These are phyloP conservation scores for Papilio machaon DNA, from an alignment of 1,140 invertebrate genomes.

Conservation along the genomic window DNA sequence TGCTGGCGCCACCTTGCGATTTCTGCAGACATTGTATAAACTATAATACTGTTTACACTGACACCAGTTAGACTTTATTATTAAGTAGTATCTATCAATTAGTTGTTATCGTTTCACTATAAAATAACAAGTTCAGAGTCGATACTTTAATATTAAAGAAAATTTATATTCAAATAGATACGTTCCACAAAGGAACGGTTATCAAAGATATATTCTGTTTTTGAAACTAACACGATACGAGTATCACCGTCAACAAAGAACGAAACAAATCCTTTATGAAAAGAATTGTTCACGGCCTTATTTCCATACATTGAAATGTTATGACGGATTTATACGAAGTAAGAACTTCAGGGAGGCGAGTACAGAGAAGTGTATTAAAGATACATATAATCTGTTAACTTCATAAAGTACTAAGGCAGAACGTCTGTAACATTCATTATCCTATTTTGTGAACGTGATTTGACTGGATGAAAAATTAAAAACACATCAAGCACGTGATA, in stretches of 20 bases:
- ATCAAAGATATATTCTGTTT: constrained; percentile 8
- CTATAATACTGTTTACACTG: constrained; percentile 4
- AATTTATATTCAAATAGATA: background rate
- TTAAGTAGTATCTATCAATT: too few relatives aligned
- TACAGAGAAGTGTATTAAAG: constrained; percentile 54
- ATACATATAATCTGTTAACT: constrained; percentile 63
- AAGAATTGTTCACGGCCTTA: constrained; percentile 31
- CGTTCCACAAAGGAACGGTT: constrained; percentile 2
- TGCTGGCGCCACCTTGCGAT: constrained; percentile 45
- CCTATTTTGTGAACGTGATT: constrained; percentile 40
- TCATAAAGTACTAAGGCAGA: constrained; percentile 51
- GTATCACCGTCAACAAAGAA: constrained; percentile 31
- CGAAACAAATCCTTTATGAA: constrained; percentile 24
- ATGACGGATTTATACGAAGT: constrained; percentile 52
- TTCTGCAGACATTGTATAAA: constrained; percentile 42
- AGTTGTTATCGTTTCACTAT: background rate
- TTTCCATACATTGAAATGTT: constrained; percentile 41
- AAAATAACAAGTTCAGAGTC: background rate
- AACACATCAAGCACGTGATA: too few relatives aligned
- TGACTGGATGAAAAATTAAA: constrained; percentile 51
- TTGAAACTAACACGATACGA: constrained; percentile 20
- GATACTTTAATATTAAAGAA: background rate
- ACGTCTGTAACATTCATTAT: constrained; percentile 55
- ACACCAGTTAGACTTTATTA: too few relatives aligned
- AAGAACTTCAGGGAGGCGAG: constrained; percentile 42